A percentile compares a stretch with the other conserved stretches of the same genome.
phyloP scores from a whole-genome alignment of 1,140 invertebrate genomes.

The Holcopasites calliopsidis region DNA sequence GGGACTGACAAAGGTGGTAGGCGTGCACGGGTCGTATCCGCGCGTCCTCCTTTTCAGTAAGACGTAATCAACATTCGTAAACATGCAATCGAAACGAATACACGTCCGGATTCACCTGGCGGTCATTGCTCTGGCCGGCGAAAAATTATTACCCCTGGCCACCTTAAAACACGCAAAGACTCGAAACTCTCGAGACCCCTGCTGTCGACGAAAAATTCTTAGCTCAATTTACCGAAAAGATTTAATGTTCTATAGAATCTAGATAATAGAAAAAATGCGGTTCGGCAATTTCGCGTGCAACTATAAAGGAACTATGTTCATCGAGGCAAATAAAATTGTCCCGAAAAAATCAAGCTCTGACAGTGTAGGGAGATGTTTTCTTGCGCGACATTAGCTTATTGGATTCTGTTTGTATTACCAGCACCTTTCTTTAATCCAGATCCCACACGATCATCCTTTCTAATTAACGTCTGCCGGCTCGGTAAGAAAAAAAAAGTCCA shows the following conservation, averaged over 20 bases:
- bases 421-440: slow-evolving; percentile 47
- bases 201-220: too few species aligned
- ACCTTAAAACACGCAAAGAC: not conserved
- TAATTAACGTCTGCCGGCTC: slow-evolving; percentile 51
- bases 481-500: slow-evolving; percentile 29
- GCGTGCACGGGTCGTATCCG: slow-evolving; percentile 56
- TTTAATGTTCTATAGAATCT: too few species aligned
- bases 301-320: too few species aligned
- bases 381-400: not conserved
- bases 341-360: not conserved
- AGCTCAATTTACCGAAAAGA: too few species aligned
- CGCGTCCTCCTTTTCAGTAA: slow-evolving; percentile 43
- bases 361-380: too few species aligned
- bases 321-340: too few species aligned
- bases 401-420: slow-evolving; percentile 26
- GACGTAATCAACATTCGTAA: slow-evolving; percentile 61
- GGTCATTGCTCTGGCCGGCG: slow-evolving; percentile 47
- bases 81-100: slow-evolving; percentile 59
- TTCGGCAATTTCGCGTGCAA: too few species aligned
- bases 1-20: slow-evolving; percentile 56
- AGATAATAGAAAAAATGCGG: too few species aligned
- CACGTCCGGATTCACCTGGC: slow-evolving; percentile 25
- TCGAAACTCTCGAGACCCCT: not conserved
- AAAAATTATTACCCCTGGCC: slow-evolving; percentile 5
- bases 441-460: slow-evolving; percentile 38